Evolutionary conservation across 2,113 vertebrate genomes (phyloP).

Genomic region (Amazona vittata): DNA sequence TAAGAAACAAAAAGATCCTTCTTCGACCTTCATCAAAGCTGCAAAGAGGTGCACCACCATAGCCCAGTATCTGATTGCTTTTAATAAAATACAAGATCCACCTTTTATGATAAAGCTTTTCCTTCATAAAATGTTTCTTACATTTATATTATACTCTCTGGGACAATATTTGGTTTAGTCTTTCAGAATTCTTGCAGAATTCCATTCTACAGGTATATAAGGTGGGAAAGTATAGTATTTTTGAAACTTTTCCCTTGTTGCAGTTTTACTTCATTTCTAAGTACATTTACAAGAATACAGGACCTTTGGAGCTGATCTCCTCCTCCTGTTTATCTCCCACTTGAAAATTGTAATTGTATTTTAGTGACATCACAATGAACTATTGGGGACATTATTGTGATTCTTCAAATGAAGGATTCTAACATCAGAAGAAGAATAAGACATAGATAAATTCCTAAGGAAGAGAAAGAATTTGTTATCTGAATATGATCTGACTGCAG

Average conservation of each 20-base stretch:
- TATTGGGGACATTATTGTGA: neutral
- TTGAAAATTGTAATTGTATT: neutral
- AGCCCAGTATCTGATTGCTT: neutral
- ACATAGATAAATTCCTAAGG: neutral
- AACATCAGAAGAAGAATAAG: neutral
- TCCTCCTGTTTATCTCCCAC: neutral
- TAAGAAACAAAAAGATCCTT: neutral
- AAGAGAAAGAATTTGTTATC: neutral
- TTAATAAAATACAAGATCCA: neutral
- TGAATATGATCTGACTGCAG: neutral
- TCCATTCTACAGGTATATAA: neutral
- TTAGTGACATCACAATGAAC: neutral
- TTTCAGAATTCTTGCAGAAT: neutral
- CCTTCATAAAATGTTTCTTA: neutral
- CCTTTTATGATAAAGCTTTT: neutral
- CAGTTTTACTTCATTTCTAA: neutral
- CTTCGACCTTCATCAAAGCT: neutral
- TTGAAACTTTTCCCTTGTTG: neutral
- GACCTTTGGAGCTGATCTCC: neutral
- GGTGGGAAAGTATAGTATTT: neutral
- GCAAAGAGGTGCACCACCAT: neutral
- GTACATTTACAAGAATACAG: neutral
- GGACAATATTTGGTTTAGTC: neutral
- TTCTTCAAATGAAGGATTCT: neutral
- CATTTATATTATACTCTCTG: neutral